phyloP scores from a whole-genome alignment of 2,113 vertebrate species.

The Crotophaga sulcirostris region DNA sequence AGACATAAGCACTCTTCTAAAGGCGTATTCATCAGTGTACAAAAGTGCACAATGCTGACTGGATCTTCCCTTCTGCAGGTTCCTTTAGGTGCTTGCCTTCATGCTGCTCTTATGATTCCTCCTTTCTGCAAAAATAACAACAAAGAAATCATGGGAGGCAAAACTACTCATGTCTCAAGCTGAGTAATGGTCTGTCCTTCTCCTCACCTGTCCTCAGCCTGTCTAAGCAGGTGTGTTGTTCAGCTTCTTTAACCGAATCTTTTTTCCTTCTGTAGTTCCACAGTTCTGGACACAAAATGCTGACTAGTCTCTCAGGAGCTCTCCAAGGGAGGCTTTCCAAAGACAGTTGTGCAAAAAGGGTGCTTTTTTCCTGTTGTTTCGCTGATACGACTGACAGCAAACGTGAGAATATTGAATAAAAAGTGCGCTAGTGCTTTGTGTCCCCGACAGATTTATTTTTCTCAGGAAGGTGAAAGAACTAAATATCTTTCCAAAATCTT shows the following conservation, averaged over 20 bases:
- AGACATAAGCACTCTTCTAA: neutral
- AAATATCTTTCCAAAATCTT: neutral
- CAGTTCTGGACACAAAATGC: neutral
- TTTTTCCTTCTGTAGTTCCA: neutral
- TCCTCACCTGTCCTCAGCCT: neutral
- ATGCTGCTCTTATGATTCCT: neutral
- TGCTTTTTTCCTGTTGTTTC: neutral
- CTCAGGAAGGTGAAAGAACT: conserved; percentile 14
- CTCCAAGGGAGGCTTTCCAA: neutral
- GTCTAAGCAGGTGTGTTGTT: neutral
- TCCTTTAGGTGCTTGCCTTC: neutral
- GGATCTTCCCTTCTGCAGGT: neutral
- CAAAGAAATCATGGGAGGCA: neutral
- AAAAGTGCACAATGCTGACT: neutral
- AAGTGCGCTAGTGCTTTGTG: neutral
- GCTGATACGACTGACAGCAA: neutral
- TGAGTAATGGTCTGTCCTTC: neutral
- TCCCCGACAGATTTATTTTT: neutral
- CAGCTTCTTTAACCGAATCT: neutral
- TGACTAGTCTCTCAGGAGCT: neutral
- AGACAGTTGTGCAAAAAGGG: neutral
- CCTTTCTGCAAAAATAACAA: neutral
- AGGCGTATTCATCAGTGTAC: neutral
- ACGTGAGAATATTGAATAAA: neutral
- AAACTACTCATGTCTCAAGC: neutral